Evolutionary conservation across 2,797 vertebrate species (phyloP).

Genomic region (Pagetopsis macropterus): DNA sequence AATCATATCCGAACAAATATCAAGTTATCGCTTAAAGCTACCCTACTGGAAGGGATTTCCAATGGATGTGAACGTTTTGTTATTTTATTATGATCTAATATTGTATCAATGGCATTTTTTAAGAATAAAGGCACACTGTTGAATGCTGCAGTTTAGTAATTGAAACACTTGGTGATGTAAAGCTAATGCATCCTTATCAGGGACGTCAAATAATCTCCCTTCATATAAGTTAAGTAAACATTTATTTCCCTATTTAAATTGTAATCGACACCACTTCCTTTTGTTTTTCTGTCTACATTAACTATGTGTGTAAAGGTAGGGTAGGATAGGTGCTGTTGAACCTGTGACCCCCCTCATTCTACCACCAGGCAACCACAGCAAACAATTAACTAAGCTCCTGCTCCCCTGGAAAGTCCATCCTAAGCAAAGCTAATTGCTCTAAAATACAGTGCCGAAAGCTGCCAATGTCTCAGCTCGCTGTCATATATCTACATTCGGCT

Average conservation of each 20-base stretch:
- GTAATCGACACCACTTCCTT: too few relatives aligned
- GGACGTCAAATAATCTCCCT: background rate
- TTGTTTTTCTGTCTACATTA: background rate
- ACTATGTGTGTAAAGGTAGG: background rate
- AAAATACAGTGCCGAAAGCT: conserved; percentile 22
- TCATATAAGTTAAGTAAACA: background rate
- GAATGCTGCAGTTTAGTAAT: background rate
- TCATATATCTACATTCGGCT: conserved; percentile 30
- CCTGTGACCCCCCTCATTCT: background rate
- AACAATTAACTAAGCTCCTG: conserved; percentile 16
- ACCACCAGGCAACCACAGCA: background rate
- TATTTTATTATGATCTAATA: background rate
- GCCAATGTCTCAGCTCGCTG: conserved; percentile 35
- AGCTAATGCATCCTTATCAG: background rate
- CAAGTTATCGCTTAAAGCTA: background rate
- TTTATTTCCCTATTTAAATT: background rate
- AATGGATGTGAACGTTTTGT: background rate
- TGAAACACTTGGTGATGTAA: background rate
- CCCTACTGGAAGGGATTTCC: background rate
- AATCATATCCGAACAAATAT: conserved; percentile 1
- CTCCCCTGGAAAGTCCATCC: conserved; percentile 7
- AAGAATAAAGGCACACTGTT: background rate
- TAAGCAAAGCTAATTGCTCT: conserved; percentile 2
- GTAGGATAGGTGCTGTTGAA: background rate
- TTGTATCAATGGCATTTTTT: background rate